Evolutionary conservation across 2,888 invertebrate genomes (phyloP).

Genomic region (Brachylomia viminalis): DNA sequence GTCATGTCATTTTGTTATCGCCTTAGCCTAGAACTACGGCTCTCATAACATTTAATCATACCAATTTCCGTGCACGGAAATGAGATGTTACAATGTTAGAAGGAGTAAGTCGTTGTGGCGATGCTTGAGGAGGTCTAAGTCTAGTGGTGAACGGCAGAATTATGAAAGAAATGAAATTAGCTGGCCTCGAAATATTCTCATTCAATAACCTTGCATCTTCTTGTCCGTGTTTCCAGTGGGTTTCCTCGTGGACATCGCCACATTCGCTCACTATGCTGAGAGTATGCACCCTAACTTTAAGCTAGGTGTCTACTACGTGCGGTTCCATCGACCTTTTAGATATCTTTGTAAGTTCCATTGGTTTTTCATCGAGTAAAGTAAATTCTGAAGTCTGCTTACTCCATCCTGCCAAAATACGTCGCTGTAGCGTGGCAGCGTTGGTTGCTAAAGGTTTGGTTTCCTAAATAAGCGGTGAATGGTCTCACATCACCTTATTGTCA

Average conservation of each 20-base stretch:
- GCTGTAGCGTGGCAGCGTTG: not conserved
- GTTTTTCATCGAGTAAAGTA: not conserved
- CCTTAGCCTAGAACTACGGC: not conserved
- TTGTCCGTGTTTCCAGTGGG: constrained; percentile 70
- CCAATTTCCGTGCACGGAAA: too few relatives aligned
- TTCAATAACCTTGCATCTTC: not conserved
- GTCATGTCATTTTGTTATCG: not conserved
- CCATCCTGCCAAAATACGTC: not conserved
- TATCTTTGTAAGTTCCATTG: constrained; percentile 74
- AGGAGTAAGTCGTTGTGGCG: not conserved
- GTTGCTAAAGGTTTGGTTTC: too few relatives aligned
- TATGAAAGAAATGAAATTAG: not conserved
- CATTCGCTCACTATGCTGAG: constrained; percentile 74
- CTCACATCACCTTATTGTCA: too few relatives aligned
- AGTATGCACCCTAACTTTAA: constrained; percentile 56
- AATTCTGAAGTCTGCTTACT: not conserved
- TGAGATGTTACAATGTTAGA: too few relatives aligned
- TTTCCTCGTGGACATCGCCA: constrained; percentile 73
- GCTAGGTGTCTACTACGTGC: constrained; percentile 75
- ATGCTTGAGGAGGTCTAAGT: too few relatives aligned
- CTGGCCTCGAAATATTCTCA: not conserved
- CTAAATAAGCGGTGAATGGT: too few relatives aligned
- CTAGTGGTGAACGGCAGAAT: not conserved
- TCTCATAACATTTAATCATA: not conserved
- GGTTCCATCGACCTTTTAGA: constrained; percentile 79